Evolutionary conservation across 2,888 invertebrate genomes (phyloP).

Genomic region (Xanthorhoe spadicearia): DNA sequence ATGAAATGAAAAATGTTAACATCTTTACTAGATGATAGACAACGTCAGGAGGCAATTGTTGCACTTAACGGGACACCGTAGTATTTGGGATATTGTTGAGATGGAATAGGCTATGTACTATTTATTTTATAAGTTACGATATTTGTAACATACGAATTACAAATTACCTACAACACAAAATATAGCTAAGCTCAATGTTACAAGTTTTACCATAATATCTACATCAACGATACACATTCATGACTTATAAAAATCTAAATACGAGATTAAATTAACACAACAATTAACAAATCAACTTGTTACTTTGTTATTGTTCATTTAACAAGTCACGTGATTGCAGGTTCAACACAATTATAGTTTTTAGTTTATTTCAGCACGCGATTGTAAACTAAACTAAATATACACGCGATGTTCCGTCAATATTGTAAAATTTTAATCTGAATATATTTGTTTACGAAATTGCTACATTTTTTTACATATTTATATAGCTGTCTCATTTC

Average conservation of each 20-base stretch:
- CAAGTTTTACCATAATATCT: background rate
- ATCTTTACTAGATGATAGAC: no score
- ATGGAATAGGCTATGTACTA: no score
- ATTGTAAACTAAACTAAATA: conserved; percentile 27
- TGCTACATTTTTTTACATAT: conserved; percentile 17
- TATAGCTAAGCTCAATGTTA: no score
- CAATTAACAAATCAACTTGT: conserved; percentile 15
- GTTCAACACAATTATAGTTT: conserved; percentile 26
- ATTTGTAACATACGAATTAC: no score
- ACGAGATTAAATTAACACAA: background rate
- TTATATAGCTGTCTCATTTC: background rate
- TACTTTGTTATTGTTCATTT: conserved; percentile 22
- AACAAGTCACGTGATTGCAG: conserved; percentile 33
- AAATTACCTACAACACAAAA: no score
- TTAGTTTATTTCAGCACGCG: conserved; percentile 14
- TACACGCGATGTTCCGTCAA: conserved; percentile 20
- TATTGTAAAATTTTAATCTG: conserved; percentile 26
- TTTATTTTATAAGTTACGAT: no score
- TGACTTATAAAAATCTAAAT: background rate
- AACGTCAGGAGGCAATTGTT: no score
- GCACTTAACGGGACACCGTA: no score
- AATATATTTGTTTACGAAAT: conserved; percentile 23
- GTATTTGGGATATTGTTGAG: no score
- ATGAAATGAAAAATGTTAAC: no score
- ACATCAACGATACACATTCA: background rate